phyloP scores from a whole-genome alignment of 2,888 invertebrate species.

The Lasioglossum morio region DNA sequence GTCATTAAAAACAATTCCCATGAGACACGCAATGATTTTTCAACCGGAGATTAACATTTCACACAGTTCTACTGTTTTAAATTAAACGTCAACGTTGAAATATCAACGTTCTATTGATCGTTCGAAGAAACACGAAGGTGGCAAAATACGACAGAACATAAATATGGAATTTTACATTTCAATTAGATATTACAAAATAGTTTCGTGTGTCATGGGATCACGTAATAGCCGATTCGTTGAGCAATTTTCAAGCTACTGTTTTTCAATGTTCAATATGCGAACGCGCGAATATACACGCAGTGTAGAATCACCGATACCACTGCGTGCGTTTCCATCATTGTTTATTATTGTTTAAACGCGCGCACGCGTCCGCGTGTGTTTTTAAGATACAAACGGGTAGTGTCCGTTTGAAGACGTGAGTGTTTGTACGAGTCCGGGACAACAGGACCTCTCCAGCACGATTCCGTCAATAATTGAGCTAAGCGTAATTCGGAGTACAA shows the following conservation, averaged over 20 bases:
- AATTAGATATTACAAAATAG: neutral
- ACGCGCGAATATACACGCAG: neutral
- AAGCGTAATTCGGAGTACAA: constrained; percentile 27
- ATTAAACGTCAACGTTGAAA: neutral
- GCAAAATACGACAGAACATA: neutral
- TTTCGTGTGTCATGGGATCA: neutral
- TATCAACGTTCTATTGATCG: too few species aligned
- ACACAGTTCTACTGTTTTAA: neutral
- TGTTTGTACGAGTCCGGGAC: constrained; percentile 26
- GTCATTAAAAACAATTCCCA: neutral
- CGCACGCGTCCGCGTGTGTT: constrained; percentile 38
- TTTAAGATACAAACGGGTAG: constrained; percentile 35
- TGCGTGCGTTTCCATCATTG: neutral
- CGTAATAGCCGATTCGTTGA: neutral
- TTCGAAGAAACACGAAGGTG: fast-evolving
- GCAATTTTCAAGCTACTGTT: neutral
- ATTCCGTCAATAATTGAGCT: constrained; percentile 28
- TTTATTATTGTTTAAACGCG: constrained; percentile 35
- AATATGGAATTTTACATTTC: neutral
- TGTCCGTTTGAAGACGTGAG: constrained; percentile 22
- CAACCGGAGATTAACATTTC: neutral
- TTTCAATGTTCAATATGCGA: neutral
- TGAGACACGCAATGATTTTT: neutral
- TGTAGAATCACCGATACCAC: neutral
- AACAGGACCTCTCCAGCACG: constrained; percentile 8